These are phyloP conservation scores for Eupeodes corollae DNA, from an alignment of 1,140 invertebrate genomes.

Conservation along the genomic window DNA sequence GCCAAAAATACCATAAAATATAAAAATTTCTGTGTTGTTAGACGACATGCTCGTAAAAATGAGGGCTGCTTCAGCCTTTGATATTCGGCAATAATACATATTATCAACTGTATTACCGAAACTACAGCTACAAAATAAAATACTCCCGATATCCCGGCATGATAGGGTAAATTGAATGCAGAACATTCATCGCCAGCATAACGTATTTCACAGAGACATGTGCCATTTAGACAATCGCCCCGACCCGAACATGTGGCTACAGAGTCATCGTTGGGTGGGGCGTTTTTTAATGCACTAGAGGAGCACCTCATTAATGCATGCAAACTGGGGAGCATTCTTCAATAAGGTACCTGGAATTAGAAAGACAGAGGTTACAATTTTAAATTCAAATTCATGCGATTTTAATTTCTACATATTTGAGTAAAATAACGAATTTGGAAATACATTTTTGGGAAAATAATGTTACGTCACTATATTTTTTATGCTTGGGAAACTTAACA, in stretches of 20 bases:
- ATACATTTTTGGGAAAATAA: no score
- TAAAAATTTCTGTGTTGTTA: constrained; percentile 84
- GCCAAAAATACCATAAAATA: constrained; percentile 84
- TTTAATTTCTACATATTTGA: no score
- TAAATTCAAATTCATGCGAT: no score
- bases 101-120: constrained; percentile 74
- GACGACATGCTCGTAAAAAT: constrained; percentile 63
- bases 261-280: constrained; percentile 14
- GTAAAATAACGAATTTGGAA: no score
- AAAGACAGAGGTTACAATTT: not conserved
- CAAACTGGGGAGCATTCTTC: constrained; percentile 34
- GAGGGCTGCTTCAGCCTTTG: constrained; percentile 69
- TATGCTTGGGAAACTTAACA: no score
- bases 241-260: constrained; percentile 47
- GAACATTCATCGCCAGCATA: constrained; percentile 49
- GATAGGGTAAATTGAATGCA: constrained; percentile 50
- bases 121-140: constrained; percentile 78
- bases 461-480: no score
- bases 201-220: constrained; percentile 79
- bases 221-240: constrained; percentile 82
- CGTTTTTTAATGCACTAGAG: constrained; percentile 30
- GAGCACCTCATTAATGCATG: constrained; percentile 36
- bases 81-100: constrained; percentile 74
- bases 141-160: constrained; percentile 58
- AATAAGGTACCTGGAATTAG: constrained; percentile 21